phyloP scores from a whole-genome alignment of 1,140 invertebrate genomes.

The Drosophila sulfurigaster region DNA sequence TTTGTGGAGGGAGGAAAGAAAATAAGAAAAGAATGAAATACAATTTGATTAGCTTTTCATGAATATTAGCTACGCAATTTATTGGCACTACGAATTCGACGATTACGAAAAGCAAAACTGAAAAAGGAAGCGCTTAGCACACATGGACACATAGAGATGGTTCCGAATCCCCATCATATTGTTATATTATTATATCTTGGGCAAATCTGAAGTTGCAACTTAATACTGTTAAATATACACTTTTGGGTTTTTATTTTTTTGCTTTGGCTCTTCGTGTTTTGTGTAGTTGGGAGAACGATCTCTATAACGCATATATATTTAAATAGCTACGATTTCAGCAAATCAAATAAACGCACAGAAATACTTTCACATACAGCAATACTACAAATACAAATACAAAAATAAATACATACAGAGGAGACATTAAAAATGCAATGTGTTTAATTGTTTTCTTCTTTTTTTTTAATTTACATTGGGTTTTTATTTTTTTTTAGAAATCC shows the following conservation, averaged over 20 bases:
- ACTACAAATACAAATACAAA: neutral
- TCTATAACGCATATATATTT: conserved; percentile 23
- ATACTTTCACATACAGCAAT: conserved; percentile 12
- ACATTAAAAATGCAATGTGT: conserved; percentile 59
- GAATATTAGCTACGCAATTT: conserved; percentile 54
- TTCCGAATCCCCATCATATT: conserved; percentile 17
- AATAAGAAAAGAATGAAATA: conserved; percentile 79
- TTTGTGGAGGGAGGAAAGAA: conserved; percentile 53
- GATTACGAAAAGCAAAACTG: conserved; percentile 28
- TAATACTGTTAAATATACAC: conserved; percentile 37
- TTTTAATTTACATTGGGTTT: conserved; percentile 72
- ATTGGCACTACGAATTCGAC: conserved; percentile 50
- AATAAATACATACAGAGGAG: conserved; percentile 34
- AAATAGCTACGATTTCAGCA: conserved; percentile 5
- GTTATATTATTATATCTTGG: neutral
- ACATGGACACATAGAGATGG: conserved; percentile 41
- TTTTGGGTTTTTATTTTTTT: neutral
- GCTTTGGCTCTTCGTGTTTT: neutral
- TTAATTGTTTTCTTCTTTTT: conserved; percentile 46
- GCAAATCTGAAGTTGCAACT: conserved; percentile 10
- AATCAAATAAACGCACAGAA: conserved; percentile 24
- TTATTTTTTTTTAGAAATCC: conserved; percentile 68
- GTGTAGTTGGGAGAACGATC: conserved; percentile 23
- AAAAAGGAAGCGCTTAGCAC: conserved; percentile 42
- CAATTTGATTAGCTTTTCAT: conserved; percentile 78